Evolutionary conservation across 2,888 invertebrate genomes (phyloP).

Genomic region (Tipula unca): DNA sequence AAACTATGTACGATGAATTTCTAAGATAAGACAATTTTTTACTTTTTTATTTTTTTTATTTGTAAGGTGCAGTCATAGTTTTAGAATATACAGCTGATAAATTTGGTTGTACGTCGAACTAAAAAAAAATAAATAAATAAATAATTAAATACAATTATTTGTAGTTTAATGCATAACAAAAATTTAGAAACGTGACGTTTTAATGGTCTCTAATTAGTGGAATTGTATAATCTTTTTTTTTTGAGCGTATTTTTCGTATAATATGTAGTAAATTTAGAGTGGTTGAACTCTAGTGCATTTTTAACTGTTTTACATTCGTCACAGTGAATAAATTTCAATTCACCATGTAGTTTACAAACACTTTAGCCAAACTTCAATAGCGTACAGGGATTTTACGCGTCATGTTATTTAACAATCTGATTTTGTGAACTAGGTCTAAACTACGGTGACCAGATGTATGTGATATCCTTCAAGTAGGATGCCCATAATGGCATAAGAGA

Average conservation of each 20-base stretch:
- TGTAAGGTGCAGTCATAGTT: neutral
- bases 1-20: neutral
- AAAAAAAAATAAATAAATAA: neutral
- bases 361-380: too few species aligned
- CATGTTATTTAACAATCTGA: too few species aligned
- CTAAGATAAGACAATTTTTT: neutral
- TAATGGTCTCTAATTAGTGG: neutral
- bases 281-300: neutral
- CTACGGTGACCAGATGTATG: too few species aligned
- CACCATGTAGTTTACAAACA: too few species aligned
- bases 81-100: neutral
- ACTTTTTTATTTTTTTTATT: neutral
- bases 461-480: too few species aligned
- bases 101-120: neutral
- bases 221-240: neutral
- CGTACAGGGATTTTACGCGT: too few species aligned
- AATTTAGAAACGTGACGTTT: neutral
- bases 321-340: too few species aligned
- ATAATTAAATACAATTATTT: conserved; percentile 8
- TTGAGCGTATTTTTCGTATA: neutral
- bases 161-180: neutral
- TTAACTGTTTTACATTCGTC: neutral
- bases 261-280: too few species aligned
- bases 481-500: too few species aligned
- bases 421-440: too few species aligned